These are phyloP conservation scores for Catharus minimus DNA, from an alignment of 2,113 vertebrate species.

Conservation along the genomic window DNA sequence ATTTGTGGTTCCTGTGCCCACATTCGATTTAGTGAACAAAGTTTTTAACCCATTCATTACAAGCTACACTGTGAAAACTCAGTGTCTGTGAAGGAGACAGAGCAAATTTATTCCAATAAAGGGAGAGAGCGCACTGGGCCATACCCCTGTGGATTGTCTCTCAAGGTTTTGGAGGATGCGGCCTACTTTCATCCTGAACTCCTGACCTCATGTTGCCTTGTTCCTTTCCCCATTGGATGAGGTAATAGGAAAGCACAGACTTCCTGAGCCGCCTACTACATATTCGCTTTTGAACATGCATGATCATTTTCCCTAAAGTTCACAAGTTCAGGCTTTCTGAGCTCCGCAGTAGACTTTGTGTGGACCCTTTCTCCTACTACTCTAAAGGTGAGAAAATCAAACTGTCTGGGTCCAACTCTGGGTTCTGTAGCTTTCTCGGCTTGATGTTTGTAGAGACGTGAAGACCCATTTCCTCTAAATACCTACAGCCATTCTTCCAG, in stretches of 20 bases:
- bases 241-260: background rate
- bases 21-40: no score
- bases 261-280: background rate
- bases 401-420: background rate
- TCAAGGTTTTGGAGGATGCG: background rate
- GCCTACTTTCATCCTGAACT: background rate
- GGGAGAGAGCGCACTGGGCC: background rate
- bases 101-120: background rate
- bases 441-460: background rate
- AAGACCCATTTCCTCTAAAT: background rate
- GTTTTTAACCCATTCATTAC: no score
- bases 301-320: background rate
- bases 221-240: background rate
- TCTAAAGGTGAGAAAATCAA: background rate
- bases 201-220: fast-evolving
- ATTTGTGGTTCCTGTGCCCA: no score
- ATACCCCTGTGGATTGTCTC: no score
- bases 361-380: fast-evolving
- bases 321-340: background rate
- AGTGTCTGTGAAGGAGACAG: background rate
- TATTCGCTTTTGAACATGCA: background rate
- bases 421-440: background rate
- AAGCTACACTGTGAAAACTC: background rate
- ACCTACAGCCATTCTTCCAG: background rate
- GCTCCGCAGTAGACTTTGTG: background rate